These are phyloP conservation scores for Drosophila kokeensis DNA, from an alignment of 2,888 invertebrate genomes.

Conservation along the genomic window DNA sequence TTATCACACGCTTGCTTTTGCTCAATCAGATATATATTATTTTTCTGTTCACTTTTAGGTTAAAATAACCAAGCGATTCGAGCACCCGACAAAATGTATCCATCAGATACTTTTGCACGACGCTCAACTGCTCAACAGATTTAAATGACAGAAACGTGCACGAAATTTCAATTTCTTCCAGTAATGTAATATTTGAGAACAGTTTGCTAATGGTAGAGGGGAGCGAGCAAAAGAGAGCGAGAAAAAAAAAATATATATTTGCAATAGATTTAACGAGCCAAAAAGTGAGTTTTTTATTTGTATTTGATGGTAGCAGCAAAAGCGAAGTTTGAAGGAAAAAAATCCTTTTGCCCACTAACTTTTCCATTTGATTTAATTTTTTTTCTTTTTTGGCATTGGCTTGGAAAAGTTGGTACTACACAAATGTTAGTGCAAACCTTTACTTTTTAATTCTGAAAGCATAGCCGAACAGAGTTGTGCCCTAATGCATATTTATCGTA, in stretches of 20 bases:
- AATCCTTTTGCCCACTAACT: conserved; percentile 29
- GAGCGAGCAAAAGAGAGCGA: not conserved
- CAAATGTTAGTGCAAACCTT: conserved; percentile 36
- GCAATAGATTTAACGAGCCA: conserved; percentile 73
- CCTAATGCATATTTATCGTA: conserved; percentile 13
- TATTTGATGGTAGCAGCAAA: conserved; percentile 37
- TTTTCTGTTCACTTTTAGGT: conserved; percentile 17
- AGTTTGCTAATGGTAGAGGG: conserved; percentile 21
- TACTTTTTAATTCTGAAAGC: conserved; percentile 1
- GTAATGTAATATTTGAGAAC: conserved; percentile 69
- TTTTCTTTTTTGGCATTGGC: conserved; percentile 6
- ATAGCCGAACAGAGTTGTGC: conserved; percentile 2
- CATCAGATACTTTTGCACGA: conserved; percentile 63
- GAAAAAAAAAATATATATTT: conserved; percentile 39
- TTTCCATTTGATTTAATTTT: conserved; percentile 9
- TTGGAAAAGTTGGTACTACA: conserved; percentile 26
- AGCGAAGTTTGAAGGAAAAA: conserved; percentile 8
- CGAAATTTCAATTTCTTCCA: conserved; percentile 70
- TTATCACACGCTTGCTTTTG: conserved; percentile 14
- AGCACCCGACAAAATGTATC: conserved; percentile 45
- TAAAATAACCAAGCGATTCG: conserved; percentile 20
- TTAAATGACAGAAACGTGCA: conserved; percentile 80
- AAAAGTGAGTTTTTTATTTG: conserved; percentile 61
- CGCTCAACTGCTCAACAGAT: conserved; percentile 69
- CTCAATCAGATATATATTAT: conserved; percentile 64